Conservation (phyloP, 2,888 invertebrate species). For the Drosophila anomelani region DNA sequence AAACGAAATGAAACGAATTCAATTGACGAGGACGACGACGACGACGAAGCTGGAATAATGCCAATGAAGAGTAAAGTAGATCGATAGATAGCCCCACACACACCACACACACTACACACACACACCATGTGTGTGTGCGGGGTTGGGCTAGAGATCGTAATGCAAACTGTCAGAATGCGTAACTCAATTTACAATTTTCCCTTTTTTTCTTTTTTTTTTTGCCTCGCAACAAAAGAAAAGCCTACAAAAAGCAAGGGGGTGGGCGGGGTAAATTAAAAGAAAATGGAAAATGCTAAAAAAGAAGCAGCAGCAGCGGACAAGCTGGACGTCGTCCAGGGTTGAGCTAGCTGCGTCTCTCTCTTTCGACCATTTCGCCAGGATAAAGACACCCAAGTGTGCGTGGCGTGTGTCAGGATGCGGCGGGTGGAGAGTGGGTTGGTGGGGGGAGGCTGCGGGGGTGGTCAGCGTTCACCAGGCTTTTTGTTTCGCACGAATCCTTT, state of each 20-base stretch:
- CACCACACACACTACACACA: slow-evolving; percentile 25
- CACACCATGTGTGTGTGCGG: slow-evolving; percentile 13
- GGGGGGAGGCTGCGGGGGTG: slow-evolving; percentile 29
- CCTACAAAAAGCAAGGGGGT: neutral
- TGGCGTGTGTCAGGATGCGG: slow-evolving; percentile 32
- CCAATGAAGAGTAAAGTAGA: slow-evolving; percentile 80
- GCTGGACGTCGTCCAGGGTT: slow-evolving; percentile 45
- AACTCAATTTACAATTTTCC: slow-evolving; percentile 81
- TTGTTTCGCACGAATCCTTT: slow-evolving; percentile 78
- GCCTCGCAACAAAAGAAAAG: slow-evolving; percentile 72
- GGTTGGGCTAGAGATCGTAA: slow-evolving; percentile 72
- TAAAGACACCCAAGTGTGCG: slow-evolving; percentile 77
- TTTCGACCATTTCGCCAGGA: slow-evolving; percentile 49
- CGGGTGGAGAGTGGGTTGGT: neutral
- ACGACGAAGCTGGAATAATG: slow-evolving; percentile 68
- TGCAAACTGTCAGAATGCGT: slow-evolving; percentile 82
- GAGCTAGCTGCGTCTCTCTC: slow-evolving; percentile 26
- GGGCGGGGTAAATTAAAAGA: slow-evolving; percentile 66
- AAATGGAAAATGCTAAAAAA: slow-evolving; percentile 80
- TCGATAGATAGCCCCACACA: slow-evolving; percentile 72
- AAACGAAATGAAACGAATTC: slow-evolving; percentile 82
- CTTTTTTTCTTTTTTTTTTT: slow-evolving; percentile 37
- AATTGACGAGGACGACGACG: slow-evolving; percentile 73
- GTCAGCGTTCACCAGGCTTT: slow-evolving; percentile 71
- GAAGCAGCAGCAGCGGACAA: slow-evolving; percentile 35